Conservation (phyloP, 2,888 invertebrate species). For the Formica aserva region DNA sequence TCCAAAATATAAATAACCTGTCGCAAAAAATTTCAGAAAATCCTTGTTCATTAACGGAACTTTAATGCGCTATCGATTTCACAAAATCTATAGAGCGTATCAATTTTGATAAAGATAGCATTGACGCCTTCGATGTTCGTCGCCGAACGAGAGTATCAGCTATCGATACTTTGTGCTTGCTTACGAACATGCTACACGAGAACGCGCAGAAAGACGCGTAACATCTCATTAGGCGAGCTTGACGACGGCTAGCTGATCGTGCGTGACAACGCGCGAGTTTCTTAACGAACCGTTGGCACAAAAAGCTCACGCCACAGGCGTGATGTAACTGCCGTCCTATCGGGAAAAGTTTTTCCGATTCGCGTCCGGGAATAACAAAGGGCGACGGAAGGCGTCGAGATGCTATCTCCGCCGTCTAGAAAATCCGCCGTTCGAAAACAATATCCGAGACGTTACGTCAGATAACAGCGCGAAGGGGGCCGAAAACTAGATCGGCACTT, state of each 20-base stretch:
- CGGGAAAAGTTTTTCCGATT: conserved; percentile 25
- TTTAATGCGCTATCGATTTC: neutral
- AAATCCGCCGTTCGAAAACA: conserved; percentile 56
- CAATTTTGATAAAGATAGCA: neutral
- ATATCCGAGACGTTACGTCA: conserved; percentile 63
- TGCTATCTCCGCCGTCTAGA: conserved; percentile 35
- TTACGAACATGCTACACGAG: neutral
- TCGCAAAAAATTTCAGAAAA: neutral
- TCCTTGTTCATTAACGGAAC: neutral
- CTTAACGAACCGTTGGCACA: neutral
- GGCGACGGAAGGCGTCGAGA: conserved; percentile 36
- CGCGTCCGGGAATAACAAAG: conserved; percentile 21
- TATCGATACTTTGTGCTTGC: conserved; percentile 12
- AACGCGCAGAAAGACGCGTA: neutral
- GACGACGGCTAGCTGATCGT: neutral
- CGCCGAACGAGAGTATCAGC: neutral
- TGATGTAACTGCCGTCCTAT: neutral
- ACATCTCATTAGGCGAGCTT: conserved; percentile 12
- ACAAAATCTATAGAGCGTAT: neutral
- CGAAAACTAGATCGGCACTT: conserved; percentile 69
- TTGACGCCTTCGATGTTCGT: neutral
- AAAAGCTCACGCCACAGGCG: neutral
- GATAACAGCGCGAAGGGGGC: conserved; percentile 29
- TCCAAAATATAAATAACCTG: neutral
- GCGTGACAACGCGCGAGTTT: neutral